phyloP scores from a whole-genome alignment of 2,797 vertebrate species.

The Chiloscyllium punctatum region DNA sequence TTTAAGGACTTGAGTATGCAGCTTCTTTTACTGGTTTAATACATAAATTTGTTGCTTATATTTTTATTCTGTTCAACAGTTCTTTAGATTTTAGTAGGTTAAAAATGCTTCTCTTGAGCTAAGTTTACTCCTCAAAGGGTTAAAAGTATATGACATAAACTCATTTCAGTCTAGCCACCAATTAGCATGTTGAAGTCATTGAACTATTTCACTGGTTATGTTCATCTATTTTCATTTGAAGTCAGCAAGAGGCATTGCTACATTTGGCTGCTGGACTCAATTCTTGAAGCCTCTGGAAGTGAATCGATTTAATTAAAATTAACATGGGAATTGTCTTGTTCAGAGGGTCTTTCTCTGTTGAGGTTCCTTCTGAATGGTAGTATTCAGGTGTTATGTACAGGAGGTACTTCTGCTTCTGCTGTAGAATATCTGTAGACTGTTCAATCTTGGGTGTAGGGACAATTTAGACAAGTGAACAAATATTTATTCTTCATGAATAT shows the following conservation, averaged over 20 bases:
- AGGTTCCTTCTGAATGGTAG: neutral
- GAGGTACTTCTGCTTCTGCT: neutral
- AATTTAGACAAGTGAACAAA: neutral
- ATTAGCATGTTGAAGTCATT: neutral
- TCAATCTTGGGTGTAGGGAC: neutral
- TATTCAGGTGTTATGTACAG: neutral
- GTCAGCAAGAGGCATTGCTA: neutral
- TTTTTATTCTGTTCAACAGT: neutral
- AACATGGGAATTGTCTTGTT: neutral
- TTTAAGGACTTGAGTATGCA: neutral
- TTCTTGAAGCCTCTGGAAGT: neutral
- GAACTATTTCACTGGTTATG: neutral
- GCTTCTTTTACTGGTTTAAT: neutral
- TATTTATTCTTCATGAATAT: neutral
- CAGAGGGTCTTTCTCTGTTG: neutral
- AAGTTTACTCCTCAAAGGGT: neutral
- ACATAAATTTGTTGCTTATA: neutral
- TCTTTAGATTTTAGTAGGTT: neutral
- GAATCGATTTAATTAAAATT: neutral
- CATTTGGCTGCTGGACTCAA: neutral
- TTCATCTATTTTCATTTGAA: neutral
- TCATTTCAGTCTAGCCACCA: neutral
- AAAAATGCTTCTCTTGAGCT: neutral
- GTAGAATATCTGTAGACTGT: neutral
- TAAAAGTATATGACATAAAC: neutral